These are phyloP conservation scores for Tragelaphus buxtoni DNA, from an alignment of 2,113 vertebrate genomes.

Conservation along the genomic window DNA sequence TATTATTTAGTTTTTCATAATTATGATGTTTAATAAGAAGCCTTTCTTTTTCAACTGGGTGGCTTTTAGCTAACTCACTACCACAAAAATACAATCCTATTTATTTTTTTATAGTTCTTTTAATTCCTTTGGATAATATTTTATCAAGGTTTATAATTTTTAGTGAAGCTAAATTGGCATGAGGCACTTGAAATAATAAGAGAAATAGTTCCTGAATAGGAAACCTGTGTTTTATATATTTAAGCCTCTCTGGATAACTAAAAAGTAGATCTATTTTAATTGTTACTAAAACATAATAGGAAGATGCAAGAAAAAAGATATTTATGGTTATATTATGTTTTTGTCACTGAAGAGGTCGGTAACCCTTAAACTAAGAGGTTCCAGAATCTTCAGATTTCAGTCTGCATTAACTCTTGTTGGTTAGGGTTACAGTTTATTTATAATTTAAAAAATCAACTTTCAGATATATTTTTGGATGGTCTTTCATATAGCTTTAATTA, in stretches of 20 bases:
- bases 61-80: background rate
- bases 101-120: background rate
- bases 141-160: background rate
- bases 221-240: background rate
- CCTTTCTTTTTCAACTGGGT: background rate
- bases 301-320: background rate
- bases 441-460: background rate
- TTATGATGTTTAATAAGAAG: background rate
- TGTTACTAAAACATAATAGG: background rate
- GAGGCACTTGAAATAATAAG: background rate
- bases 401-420: background rate
- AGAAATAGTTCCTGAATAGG: background rate
- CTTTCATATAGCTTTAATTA: background rate
- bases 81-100: background rate
- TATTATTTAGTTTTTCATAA: background rate
- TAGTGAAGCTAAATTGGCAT: background rate
- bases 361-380: background rate
- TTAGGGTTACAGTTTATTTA: background rate
- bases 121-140: conserved; percentile 2
- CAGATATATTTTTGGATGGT: background rate
- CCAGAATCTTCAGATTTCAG: background rate
- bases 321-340: conserved; percentile 7
- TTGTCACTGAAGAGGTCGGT: background rate
- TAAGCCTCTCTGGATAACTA: background rate
- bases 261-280: background rate